These are phyloP conservation scores for Dunckerocampus dactyliophorus DNA, from an alignment of 2,113 vertebrate species.

Conservation along the genomic window DNA sequence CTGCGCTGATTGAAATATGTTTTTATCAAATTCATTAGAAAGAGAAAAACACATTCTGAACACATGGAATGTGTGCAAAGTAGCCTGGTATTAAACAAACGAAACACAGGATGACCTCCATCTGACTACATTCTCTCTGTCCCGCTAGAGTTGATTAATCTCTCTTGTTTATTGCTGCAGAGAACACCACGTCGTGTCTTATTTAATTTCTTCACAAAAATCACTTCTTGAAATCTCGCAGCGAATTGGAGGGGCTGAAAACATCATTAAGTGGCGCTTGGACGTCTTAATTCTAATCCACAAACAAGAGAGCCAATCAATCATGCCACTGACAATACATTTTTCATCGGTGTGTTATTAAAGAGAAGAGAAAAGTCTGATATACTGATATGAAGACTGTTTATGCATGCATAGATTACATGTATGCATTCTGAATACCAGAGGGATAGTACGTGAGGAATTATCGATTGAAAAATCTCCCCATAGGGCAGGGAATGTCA, in stretches of 20 bases:
- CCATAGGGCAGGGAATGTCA: not conserved
- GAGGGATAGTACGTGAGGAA: not conserved
- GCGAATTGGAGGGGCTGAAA: constrained; percentile 66
- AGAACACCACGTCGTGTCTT: constrained; percentile 60
- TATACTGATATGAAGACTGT: constrained; percentile 31
- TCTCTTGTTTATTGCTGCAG: constrained; percentile 67
- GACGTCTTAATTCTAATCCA: constrained; percentile 84
- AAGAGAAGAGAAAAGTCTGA: constrained; percentile 45
- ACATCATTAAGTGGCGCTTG: constrained; percentile 71
- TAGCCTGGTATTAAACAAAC: constrained; percentile 35
- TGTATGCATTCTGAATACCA: constrained; percentile 8
- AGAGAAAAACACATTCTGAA: too few relatives aligned
- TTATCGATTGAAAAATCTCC: constrained; percentile 13
- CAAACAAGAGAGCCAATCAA: constrained; percentile 71
- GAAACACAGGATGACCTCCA: constrained; percentile 61
- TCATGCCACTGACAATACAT: constrained; percentile 39
- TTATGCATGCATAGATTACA: constrained; percentile 8
- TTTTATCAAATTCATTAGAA: too few relatives aligned
- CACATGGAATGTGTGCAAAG: too few relatives aligned
- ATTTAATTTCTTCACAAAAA: constrained; percentile 79
- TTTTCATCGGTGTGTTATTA: constrained; percentile 52
- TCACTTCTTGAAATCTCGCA: constrained; percentile 54
- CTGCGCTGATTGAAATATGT: too few relatives aligned
- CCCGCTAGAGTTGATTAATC: constrained; percentile 70
- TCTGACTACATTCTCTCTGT: constrained; percentile 58